These are phyloP conservation scores for Strigamia crassipes DNA, from an alignment of 2,888 invertebrate species.

Conservation along the genomic window DNA sequence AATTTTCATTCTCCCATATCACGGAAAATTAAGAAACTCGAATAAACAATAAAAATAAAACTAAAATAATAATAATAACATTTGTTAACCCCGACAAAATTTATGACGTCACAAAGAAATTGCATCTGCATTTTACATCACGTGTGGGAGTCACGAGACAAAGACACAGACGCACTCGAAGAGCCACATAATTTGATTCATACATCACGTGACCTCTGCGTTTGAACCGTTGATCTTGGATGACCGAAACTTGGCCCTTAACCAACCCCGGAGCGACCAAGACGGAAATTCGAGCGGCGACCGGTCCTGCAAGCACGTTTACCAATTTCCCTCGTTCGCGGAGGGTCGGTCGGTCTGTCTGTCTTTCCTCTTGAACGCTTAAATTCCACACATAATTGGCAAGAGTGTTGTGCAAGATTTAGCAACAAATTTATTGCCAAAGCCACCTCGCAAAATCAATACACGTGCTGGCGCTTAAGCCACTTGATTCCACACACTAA, in stretches of 20 bases:
- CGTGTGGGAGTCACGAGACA: neutral
- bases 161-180: neutral
- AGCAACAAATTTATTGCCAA: slow-evolving; percentile 40
- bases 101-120: neutral
- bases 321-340: slow-evolving; percentile 4
- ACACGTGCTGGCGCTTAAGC: slow-evolving; percentile 4
- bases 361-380: neutral
- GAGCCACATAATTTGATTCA: slow-evolving; percentile 32
- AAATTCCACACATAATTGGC: slow-evolving; percentile 37
- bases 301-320: neutral
- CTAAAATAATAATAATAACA: no score
- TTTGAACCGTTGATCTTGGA: slow-evolving; percentile 33
- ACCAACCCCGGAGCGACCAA: slow-evolving; percentile 1
- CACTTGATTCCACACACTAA: neutral
- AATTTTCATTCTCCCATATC: neutral
- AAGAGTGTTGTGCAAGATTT: slow-evolving; percentile 42
- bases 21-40: neutral
- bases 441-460: slow-evolving; percentile 8
- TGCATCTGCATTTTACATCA: slow-evolving; percentile 7
- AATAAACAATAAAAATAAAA: slow-evolving; percentile 6
- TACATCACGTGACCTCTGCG: slow-evolving; percentile 13
- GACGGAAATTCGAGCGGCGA: slow-evolving; percentile 17
- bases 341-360: neutral
- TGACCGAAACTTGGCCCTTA: slow-evolving; percentile 32
- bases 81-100: neutral